Conservation (phyloP, 2,888 invertebrate genomes). For the Pteria penguin region DNA sequence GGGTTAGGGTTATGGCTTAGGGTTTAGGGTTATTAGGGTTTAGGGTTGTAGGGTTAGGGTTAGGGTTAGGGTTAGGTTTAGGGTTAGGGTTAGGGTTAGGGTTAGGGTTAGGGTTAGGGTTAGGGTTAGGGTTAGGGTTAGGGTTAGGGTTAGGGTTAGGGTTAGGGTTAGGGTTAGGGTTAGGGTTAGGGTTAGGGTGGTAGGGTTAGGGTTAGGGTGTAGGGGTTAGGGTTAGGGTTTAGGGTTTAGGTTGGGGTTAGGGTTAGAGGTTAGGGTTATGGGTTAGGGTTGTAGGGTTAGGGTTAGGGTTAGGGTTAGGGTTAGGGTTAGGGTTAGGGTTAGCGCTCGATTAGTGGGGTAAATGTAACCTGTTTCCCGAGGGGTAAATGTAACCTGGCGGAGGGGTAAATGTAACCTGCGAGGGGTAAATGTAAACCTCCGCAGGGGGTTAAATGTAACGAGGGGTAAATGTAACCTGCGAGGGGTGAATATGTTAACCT, state of each 20-base stretch:
- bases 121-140: constrained; percentile 32
- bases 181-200: constrained; percentile 25
- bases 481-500: too few species aligned
- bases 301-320: constrained; percentile 27
- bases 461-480: too few species aligned
- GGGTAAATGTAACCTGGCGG: too few species aligned
- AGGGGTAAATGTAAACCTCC: too few species aligned
- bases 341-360: too few species aligned
- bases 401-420: too few species aligned
- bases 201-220: constrained; percentile 34
- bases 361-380: too few species aligned
- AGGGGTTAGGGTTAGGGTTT: constrained; percentile 29
- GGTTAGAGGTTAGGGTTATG: constrained; percentile 13
- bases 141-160: constrained; percentile 31
- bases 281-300: constrained; percentile 16
- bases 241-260: constrained; percentile 27
- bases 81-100: constrained; percentile 41
- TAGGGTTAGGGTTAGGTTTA: constrained; percentile 39
- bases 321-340: constrained; percentile 40
- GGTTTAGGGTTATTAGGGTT: constrained; percentile 37
- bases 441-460: too few species aligned
- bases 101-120: constrained; percentile 40
- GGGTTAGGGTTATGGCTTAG: constrained; percentile 23
- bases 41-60: constrained; percentile 40
- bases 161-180: constrained; percentile 33